Base-by-base conservation (phyloP, 2,888 invertebrate species). In the Lasioglossum zephyrum region DNA sequence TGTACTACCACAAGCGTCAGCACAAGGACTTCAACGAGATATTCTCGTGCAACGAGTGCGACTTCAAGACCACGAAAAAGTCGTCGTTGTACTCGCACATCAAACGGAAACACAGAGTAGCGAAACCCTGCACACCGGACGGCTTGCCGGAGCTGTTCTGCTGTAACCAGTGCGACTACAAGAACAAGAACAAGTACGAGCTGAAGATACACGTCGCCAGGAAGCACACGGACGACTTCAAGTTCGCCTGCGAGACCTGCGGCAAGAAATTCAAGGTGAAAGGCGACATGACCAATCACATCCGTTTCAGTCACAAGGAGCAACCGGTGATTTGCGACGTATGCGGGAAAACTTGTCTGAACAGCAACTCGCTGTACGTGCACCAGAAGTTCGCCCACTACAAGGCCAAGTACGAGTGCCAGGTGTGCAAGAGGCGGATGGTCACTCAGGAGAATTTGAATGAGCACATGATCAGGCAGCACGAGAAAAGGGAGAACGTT, bases 371-470 rank as follows among this genome's bases (percentile, higher is more conserved):
- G 1, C 83, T 94, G 9, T 94, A 94, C 78, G 94, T 95, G 4
- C 95, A 95, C 81, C 94, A 94, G 83, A 94, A 94, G 77, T 94
- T 94, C 49, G 94, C 94, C 1, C 94, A 94, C 44, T 95, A 94
- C 87, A 95, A 95, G 76, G 94, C 95, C 0, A 93, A 95, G 79
- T 95, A 92, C 83, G 95, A 95, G 85, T 95, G 95, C 53, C 92
- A 93, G 41, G 86, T 95, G 1, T 95, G 95, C 77, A 95, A 95
- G 63, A 83, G 95, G 31, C 90, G 95, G 3, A 94, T 95, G 92
- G 96, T 96, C 31, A 95, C 94, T 4, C 95, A 95, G 72, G 95
- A 95, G 78, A 95, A 95, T 63, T 93, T 96, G 16, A 95, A 95
- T 80, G 95, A 95, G 76, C 95, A 95, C 78, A 92, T 95, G 90